Percentiles rank a stretch among this genome's conserved stretches.
These are phyloP conservation scores for Aphodius sticticus DNA, from an alignment of 2,888 invertebrate genomes.

Conservation along the genomic window DNA sequence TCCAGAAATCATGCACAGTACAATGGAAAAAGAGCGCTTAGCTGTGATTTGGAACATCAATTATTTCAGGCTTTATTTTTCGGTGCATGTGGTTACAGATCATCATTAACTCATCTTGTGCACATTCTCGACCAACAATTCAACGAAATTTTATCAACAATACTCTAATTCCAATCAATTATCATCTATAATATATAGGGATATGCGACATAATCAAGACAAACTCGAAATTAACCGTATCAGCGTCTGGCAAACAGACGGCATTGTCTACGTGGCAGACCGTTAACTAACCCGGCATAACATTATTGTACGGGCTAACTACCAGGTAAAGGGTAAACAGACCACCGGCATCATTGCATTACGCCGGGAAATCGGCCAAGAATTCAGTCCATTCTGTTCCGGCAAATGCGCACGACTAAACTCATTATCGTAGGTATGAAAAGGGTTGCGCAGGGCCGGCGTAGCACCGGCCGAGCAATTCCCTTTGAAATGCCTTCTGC, in stretches of 20 bases:
- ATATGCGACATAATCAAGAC: neutral
- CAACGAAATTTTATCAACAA: too few relatives aligned
- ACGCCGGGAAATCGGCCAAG: conserved; percentile 32
- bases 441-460: conserved; percentile 25
- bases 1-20: too few relatives aligned
- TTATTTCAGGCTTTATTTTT: too few relatives aligned
- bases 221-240: too few relatives aligned
- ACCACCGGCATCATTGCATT: conserved; percentile 33
- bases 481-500: conserved; percentile 27
- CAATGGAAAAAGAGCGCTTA: too few relatives aligned
- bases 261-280: conserved; percentile 8
- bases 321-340: conserved; percentile 31
- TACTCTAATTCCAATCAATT: too few relatives aligned
- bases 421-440: conserved; percentile 35
- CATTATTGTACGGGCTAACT: conserved; percentile 16
- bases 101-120: too few relatives aligned
- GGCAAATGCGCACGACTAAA: conserved; percentile 33
- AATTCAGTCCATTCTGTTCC: conserved; percentile 33
- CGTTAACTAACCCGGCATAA: conserved; percentile 22
- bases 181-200: neutral
- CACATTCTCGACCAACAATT: too few relatives aligned
- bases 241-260: neutral
- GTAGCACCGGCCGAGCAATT: conserved; percentile 21
- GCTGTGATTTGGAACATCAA: too few relatives aligned
- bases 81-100: too few relatives aligned